These are phyloP conservation scores for Neria commutata DNA, from an alignment of 2,888 invertebrate species.

Conservation along the genomic window DNA sequence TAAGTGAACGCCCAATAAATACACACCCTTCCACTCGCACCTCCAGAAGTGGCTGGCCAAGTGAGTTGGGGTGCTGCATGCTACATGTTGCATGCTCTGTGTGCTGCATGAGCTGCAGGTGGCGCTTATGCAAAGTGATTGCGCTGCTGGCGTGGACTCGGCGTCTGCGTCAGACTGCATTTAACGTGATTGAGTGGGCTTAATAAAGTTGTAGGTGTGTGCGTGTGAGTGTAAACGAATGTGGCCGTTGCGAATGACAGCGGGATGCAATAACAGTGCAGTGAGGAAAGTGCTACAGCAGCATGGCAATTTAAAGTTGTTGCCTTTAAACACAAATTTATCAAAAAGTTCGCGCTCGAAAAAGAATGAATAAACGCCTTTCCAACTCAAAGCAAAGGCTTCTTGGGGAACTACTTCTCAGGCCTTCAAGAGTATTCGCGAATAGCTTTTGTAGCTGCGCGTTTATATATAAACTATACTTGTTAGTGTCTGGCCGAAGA, in stretches of 20 bases:
- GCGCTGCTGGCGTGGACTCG: background rate
- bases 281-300: background rate
- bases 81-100: too few species aligned
- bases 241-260: background rate
- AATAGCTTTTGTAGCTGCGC: too few species aligned
- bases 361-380: too few species aligned
- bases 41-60: too few species aligned
- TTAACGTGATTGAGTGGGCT: background rate
- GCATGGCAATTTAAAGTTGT: background rate
- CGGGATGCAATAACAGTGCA: background rate
- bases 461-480: too few species aligned
- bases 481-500: too few species aligned
- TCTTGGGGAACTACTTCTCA: too few species aligned
- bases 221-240: background rate
- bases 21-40: background rate
- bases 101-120: background rate
- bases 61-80: too few species aligned
- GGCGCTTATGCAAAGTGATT: constrained; percentile 19
- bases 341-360: too few species aligned
- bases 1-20: constrained; percentile 66
- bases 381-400: too few species aligned
- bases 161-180: background rate
- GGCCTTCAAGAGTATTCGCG: too few species aligned
- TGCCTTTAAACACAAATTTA: too few species aligned
- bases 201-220: background rate